phyloP scores from a whole-genome alignment of 2,888 invertebrate species.

The Troides helena region DNA sequence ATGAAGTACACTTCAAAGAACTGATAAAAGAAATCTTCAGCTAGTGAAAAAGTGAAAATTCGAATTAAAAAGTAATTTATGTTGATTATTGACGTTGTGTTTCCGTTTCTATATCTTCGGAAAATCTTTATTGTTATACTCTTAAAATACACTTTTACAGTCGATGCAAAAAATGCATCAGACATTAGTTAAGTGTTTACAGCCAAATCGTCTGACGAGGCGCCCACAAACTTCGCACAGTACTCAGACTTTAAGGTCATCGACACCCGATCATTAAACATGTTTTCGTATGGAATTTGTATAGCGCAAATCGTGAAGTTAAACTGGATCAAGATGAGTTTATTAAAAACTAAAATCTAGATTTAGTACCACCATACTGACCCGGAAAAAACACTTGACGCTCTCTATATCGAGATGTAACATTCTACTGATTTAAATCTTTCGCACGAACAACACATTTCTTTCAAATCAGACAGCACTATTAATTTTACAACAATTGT shows the following conservation, averaged over 20 bases:
- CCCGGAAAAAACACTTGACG: slow-evolving; percentile 8
- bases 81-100: too few species aligned
- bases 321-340: slow-evolving; percentile 13
- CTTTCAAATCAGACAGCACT: background rate
- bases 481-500: background rate
- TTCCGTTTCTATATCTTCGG: too few species aligned
- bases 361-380: slow-evolving; percentile 12
- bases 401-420: slow-evolving; percentile 2
- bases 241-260: slow-evolving; percentile 2
- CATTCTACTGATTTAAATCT: background rate
- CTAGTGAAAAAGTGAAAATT: too few species aligned
- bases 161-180: slow-evolving; percentile 13
- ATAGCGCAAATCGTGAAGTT: background rate
- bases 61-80: too few species aligned
- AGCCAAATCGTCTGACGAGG: background rate
- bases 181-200: slow-evolving; percentile 20
- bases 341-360: slow-evolving; percentile 16
- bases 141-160: background rate
- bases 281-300: background rate
- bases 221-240: slow-evolving; percentile 6
- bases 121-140: too few species aligned
- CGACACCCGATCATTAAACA: slow-evolving; percentile 12
- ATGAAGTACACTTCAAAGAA: too few species aligned
- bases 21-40: too few species aligned
- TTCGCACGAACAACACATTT: background rate